Percentiles rank a stretch among this genome's conserved stretches.
phyloP scores from a whole-genome alignment of 2,888 invertebrate species.

The Zygaena filipendulae region DNA sequence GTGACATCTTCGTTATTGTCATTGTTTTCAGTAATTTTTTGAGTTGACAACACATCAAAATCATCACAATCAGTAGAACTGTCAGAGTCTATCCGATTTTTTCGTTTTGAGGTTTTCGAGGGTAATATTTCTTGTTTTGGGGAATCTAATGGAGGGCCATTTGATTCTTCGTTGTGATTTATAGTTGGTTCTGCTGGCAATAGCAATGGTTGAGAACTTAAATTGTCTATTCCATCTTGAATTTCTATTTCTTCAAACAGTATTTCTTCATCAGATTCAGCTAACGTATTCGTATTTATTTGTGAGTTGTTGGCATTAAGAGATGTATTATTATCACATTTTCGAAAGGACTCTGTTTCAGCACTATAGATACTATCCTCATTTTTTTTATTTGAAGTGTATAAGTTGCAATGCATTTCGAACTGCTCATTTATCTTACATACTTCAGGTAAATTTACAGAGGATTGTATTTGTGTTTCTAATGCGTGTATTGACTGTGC shows the following conservation, averaged over 20 bases:
- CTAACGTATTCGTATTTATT: constrained; percentile 19
- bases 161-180: constrained; percentile 13
- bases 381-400: constrained; percentile 31
- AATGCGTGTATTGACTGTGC: constrained; percentile 13
- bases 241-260: constrained; percentile 39
- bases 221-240: constrained; percentile 26
- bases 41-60: constrained; percentile 27
- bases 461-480: constrained; percentile 21
- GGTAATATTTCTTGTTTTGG: too few species aligned
- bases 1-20: constrained; percentile 27
- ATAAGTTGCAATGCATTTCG: constrained; percentile 34
- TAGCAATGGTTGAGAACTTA: constrained; percentile 41
- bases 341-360: constrained; percentile 16
- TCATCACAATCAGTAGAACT: constrained; percentile 38
- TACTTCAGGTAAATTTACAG: constrained; percentile 28
- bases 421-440: constrained; percentile 31
- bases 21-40: constrained; percentile 21
- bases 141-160: too few species aligned
- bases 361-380: constrained; percentile 23
- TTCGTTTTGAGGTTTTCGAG: too few species aligned
- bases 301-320: too few species aligned
- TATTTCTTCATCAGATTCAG: constrained; percentile 38
- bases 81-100: constrained; percentile 21
- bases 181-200: constrained; percentile 22
- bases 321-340: too few species aligned